Percentiles rank a stretch among this genome's conserved stretches.
phyloP scores from a whole-genome alignment of 2,888 invertebrate genomes.

The Masnerella sp. region DNA sequence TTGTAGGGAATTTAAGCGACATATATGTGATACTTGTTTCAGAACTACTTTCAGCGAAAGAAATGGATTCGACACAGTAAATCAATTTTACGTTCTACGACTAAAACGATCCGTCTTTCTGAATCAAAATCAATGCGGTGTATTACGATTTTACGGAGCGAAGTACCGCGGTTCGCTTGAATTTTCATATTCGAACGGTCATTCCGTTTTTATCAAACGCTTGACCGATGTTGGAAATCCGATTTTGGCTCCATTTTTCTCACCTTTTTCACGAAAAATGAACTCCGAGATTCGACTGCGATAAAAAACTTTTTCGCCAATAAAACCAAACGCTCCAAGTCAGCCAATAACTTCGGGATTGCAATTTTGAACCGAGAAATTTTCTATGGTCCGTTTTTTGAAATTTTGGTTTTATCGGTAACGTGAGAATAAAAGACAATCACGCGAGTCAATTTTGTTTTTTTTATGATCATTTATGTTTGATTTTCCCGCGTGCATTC shows the following conservation, averaged over 20 bases:
- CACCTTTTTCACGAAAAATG: constrained; percentile 11
- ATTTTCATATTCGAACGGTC: constrained; percentile 3
- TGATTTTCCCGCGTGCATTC: constrained; percentile 45
- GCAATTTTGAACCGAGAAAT: no score
- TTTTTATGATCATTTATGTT: constrained; percentile 39
- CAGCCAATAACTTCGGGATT: no score
- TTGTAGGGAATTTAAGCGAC: constrained; percentile 48
- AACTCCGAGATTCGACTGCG: background rate
- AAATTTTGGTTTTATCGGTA: background rate
- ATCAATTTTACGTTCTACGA: constrained; percentile 40
- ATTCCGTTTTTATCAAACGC: constrained; percentile 12
- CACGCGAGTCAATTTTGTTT: constrained; percentile 29
- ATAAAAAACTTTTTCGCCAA: background rate
- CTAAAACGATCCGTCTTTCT: constrained; percentile 34
- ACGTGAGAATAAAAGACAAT: constrained; percentile 5
- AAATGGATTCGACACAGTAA: constrained; percentile 36
- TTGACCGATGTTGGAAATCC: background rate
- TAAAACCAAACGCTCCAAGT: constrained; percentile 1
- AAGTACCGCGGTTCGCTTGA: constrained; percentile 13
- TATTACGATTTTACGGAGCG: constrained; percentile 22
- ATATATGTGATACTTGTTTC: constrained; percentile 46
- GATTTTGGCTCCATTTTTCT: constrained; percentile 5
- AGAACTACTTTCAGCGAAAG: constrained; percentile 47
- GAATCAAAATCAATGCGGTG: constrained; percentile 32
- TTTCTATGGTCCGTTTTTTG: background rate